Evolutionary conservation across 2,113 vertebrate genomes (phyloP), one percentile per base, ranked within the genome.

Genomic region (Silurus glanis): DNA sequence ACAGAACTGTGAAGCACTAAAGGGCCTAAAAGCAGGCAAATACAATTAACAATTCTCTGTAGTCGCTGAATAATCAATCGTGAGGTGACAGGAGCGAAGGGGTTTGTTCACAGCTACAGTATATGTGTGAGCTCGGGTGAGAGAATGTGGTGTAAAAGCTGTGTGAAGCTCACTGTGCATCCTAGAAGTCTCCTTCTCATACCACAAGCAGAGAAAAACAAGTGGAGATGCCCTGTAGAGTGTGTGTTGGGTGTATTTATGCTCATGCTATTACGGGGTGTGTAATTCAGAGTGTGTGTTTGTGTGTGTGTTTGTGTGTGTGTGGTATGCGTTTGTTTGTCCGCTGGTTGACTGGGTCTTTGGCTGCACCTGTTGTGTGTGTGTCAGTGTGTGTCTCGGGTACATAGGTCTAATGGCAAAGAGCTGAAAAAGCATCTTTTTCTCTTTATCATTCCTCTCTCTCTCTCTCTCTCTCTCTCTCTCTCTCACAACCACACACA

Each of bases 361-460:
- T 53, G 75, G 58, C 83, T 59, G 76, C 84, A 89, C 88, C 86
- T 90, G 87, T 88, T 90, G 89, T 88, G 80, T 83, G 88, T 86
- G 81, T 87, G 75, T 80, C 79, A 56, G 49, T 61, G 51, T 72
- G 67, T 76, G 56, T 67, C 17, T n/a, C 45, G 9, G 62, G 69
- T 82, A 87, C 78, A 86, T 59, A 83, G 80, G 90, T 92, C 91
- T 89, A 88, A 91, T 71, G 69, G 80, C 85, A 74, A 84, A 82
- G 62, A 87, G 91, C 83, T 90, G 91, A 86, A 86, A 79, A 67
- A 86, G 83, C 88, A 85, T 58, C 84, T 88, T 86, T 88, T 85
- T 74, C 64, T 55, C 85, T 85, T 25, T 55, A 81, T 78, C 49
- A 74, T 80, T 56, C 28, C 84, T 58, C 74, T 71, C 71, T 86